Conservation (phyloP, 2,888 invertebrate genomes). For the Dryococelus australis region DNA sequence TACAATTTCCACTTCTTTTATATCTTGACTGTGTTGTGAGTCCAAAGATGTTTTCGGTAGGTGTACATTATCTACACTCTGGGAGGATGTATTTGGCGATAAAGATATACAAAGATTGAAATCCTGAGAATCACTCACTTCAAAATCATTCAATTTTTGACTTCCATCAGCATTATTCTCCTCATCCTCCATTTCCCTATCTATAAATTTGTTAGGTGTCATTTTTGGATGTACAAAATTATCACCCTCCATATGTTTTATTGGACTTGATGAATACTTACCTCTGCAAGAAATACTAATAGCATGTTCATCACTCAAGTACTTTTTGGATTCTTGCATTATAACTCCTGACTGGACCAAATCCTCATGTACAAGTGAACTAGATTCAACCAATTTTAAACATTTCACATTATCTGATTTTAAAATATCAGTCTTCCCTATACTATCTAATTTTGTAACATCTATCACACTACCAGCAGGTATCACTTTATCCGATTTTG, state of each 20-base stretch:
- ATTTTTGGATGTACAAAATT: not conserved
- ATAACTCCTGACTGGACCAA: not conserved
- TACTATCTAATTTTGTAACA: not conserved
- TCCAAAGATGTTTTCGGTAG: not conserved
- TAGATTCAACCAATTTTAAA: not conserved
- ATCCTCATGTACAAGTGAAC: not conserved
- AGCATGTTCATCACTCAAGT: not conserved
- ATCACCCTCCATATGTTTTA: not conserved
- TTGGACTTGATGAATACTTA: not conserved
- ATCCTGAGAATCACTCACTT: conserved; percentile 1
- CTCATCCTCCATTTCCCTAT: not conserved
- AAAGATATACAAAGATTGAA: not conserved
- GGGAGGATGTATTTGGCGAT: not conserved
- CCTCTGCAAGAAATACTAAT: not conserved
- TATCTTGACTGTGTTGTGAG: not conserved
- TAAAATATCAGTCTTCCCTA: not conserved
- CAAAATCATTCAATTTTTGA: not conserved
- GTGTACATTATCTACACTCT: not conserved
- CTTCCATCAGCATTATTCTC: not conserved
- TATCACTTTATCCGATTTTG: not conserved
- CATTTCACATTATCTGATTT: not conserved
- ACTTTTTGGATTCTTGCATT: not conserved
- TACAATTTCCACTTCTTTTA: not conserved
- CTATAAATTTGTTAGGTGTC: not conserved
- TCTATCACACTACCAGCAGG: not conserved